Evolutionary conservation across 2,113 vertebrate species (phyloP).

Genomic region (Indri indri): DNA sequence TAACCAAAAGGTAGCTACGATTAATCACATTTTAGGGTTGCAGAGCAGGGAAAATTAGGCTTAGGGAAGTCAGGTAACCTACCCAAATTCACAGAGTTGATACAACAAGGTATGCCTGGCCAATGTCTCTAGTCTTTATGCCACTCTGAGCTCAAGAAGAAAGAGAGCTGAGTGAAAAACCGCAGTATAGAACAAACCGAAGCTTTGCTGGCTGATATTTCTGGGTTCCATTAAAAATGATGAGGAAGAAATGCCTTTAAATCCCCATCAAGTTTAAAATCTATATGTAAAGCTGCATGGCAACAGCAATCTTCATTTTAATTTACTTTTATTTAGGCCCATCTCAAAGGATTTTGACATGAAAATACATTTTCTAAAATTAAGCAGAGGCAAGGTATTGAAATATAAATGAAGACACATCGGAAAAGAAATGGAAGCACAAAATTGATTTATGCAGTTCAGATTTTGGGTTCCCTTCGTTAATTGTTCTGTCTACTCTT

Average conservation of each 20-base stretch:
- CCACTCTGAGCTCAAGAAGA: not conserved
- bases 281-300: conserved; percentile 39
- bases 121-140: not conserved
- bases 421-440: conserved; percentile 38
- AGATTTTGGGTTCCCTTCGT: conserved; percentile 8
- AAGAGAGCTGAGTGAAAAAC: not conserved
- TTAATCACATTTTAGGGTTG: not conserved
- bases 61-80: not conserved
- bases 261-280: conserved; percentile 58
- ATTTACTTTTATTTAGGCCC: conserved; percentile 64
- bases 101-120: not conserved
- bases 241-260: conserved; percentile 45
- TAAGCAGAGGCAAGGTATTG: conserved; percentile 40
- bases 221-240: conserved; percentile 9
- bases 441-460: conserved; percentile 56
- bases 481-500: conserved; percentile 66
- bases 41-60: not conserved
- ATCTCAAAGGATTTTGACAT: conserved; percentile 51
- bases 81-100: not conserved
- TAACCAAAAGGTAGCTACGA: not conserved
- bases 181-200: not conserved
- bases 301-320: conserved; percentile 54
- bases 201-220: not conserved
- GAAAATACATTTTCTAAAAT: conserved; percentile 68
- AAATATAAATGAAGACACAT: conserved; percentile 68